Evolutionary conservation across 2,888 invertebrate genomes (phyloP), one percentile per base, ranked within the genome.

Genomic region (Callosobruchus maculatus): DNA sequence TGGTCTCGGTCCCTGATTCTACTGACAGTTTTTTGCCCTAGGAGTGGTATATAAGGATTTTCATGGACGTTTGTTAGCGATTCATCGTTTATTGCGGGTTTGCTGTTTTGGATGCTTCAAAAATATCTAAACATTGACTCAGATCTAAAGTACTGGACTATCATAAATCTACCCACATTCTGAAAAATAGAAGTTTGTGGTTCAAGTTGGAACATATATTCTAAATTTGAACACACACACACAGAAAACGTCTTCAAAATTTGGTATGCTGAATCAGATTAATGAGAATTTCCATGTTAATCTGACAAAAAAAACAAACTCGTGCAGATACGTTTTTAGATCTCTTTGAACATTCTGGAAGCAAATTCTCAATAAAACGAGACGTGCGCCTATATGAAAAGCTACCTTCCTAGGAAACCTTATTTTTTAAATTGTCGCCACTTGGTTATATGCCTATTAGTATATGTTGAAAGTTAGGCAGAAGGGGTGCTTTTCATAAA

Each of bases 401-500:
- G 20, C 20, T 49, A 71, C 71, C 70, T 69, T 70, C 70, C 71
- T 73, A 30, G 21, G 69, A 72, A 9, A 72, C 69, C 70, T 74
- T 70, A 74, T 13, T 49, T 49, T 49, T 49, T 49, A 49, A 5
- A 13, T 7, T 13, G 49, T 77, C 74, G 75, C 75, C 76, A 69
- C 69, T 72, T 74, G 75, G 73, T 73, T 71, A 72, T 21, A 70
- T 77, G 78, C 76, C 78, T 75, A 67, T 74, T 74, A 70, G 72
- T 74, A 77, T 77, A 76, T 79, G 74, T 78, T 77, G 74, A 74
- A 5, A 73, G 69, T 70, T 9, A n/a, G n/a, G n/a, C n/a, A 77
- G 72, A 70, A 70, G 77, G 74, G 76, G 77, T 77, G 77, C 77
- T 76, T 76, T 67, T 75, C 69, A 49, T 77, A 77, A 72, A 78